Evolutionary conservation across 2,113 vertebrate species (phyloP).

Genomic region (Urocynchramus pylzowi): DNA sequence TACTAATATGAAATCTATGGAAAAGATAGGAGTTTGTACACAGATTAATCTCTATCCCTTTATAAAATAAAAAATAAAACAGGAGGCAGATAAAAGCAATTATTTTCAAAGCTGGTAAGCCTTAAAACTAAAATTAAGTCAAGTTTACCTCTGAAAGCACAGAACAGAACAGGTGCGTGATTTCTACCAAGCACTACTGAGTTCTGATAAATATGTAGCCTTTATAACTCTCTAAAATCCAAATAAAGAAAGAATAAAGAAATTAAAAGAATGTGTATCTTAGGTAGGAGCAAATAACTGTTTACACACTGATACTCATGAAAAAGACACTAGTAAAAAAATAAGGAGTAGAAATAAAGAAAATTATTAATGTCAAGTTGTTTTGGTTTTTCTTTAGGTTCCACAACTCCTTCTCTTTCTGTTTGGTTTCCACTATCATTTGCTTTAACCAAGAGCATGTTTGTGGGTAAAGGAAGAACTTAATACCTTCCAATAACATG

Average conservation of each 20-base stretch:
- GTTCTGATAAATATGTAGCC: not conserved
- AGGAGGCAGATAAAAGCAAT: not conserved
- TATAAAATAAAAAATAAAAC: not conserved
- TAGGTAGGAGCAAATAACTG: not conserved
- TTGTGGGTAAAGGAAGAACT: not conserved
- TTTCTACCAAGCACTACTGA: not conserved
- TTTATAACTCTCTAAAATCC: not conserved
- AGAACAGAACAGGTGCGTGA: not conserved
- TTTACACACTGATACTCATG: not conserved
- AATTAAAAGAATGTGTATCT: not conserved
- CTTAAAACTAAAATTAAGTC: not conserved
- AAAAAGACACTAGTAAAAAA: not conserved
- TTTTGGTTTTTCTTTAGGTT: not conserved
- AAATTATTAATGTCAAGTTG: not conserved
- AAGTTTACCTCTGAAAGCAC: not conserved
- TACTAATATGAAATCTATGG: not conserved
- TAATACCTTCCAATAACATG: not conserved
- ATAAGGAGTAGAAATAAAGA: not conserved
- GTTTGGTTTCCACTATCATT: not conserved
- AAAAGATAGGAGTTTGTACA: not conserved
- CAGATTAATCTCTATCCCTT: not conserved
- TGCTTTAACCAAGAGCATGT: not conserved
- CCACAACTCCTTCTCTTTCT: not conserved
- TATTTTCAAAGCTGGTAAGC: not conserved
- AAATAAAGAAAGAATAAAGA: not conserved